Base-by-base conservation (phyloP, 2,888 invertebrate species). In the Drosophila putrida region DNA sequence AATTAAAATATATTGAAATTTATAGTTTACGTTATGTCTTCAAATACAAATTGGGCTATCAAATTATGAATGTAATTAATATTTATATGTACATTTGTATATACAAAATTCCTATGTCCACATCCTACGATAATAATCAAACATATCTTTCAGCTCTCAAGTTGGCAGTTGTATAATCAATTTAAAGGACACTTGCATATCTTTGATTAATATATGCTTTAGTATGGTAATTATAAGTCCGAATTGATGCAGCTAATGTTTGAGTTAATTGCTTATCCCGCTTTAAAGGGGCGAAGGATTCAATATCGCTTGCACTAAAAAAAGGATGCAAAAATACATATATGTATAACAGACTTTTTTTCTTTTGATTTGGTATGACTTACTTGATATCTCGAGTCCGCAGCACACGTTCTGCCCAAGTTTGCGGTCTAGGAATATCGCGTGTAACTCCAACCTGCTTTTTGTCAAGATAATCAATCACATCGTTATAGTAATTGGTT, bases 401-500 rank as follows among this genome's bases (percentile, higher is more conserved):
- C 67, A 97, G 94, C 41, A 95, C 95, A 60, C 97, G 94, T 92
- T 97, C 97, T 51, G 95, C 96, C 97, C 97, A 97, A 33, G 96
- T 97, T 93, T 97, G 96, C 13, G 97, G 95, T 60, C 95, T 94
- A 1, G 97, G 97, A 68, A 94, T 93, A 81, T 97, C 97, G 51
- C 95, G 94, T 25, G 89, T 73, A 54, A 95, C 90, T 0, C 97
- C 97, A 78, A 94, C 94, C 92, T 95, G 94, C 82, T 96, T 94
- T 90, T 95, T 95, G 92, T 97, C 96, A 93, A 97, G 92, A 93
- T 96, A 97, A 90, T 95, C 95, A 92, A 97, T 96, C 69, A 96
- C 95, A 91, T 97, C 97, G 90, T 97, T 95, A 93, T 97, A 97
- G 92, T 97, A 97, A 93, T 96, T 97, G 92, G 95, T 95, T 93